phyloP scores from a whole-genome alignment of 2,888 invertebrate species.

The Actias luna region DNA sequence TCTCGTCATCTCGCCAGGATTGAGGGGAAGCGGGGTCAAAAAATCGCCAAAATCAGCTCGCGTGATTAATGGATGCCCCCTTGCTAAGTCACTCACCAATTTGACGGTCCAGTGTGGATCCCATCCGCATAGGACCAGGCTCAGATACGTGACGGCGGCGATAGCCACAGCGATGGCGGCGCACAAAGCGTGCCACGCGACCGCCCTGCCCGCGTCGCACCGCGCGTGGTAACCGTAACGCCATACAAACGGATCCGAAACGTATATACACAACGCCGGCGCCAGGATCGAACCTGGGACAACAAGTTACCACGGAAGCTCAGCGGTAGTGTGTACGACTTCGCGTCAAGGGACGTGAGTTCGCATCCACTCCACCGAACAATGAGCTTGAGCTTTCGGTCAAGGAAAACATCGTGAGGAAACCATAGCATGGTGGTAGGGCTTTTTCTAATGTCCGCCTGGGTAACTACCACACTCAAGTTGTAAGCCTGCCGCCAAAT shows the following conservation, averaged over 20 bases:
- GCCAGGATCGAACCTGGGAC: constrained; percentile 54
- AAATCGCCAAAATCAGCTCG: no score
- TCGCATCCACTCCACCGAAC: no score
- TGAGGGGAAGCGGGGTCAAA: no score
- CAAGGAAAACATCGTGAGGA: no score
- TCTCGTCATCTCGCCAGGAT: no score
- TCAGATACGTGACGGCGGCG: constrained; percentile 52
- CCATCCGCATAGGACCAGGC: constrained; percentile 57
- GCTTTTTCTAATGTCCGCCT: no score
- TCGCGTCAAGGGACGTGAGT: background rate
- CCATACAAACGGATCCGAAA: constrained; percentile 67
- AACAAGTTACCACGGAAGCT: constrained; percentile 7
- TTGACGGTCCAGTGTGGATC: constrained; percentile 86
- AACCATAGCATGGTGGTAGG: no score
- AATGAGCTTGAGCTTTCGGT: no score
- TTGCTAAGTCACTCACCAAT: constrained; percentile 57
- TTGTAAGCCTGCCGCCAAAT: no score
- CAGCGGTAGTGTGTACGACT: no score
- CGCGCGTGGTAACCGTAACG: constrained; percentile 37
- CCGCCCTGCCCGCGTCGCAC: constrained; percentile 16
- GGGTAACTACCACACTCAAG: no score
- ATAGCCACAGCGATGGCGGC: constrained; percentile 32
- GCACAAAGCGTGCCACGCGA: constrained; percentile 40
- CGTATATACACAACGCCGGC: constrained; percentile 65
- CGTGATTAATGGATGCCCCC: no score